Conservation (phyloP, 2,888 invertebrate genomes). For the Drosophila suboccidentalis region DNA sequence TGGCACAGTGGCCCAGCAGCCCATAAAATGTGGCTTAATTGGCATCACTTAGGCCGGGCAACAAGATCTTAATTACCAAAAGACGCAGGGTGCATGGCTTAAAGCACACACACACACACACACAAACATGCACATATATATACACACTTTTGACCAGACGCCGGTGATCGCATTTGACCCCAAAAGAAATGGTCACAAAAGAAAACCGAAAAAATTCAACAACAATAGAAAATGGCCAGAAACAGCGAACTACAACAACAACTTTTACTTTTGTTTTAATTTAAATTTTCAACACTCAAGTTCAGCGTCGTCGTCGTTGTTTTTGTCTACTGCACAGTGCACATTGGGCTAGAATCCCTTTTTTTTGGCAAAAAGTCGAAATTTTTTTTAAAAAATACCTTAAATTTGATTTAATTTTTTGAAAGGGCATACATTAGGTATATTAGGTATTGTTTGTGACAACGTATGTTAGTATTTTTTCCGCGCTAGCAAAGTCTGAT, state of each 20-base stretch:
- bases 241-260: conserved; percentile 59
- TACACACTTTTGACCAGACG: conserved; percentile 26
- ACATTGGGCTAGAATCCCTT: no score
- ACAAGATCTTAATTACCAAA: conserved; percentile 69
- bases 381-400: no score
- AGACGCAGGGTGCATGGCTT: conserved; percentile 32
- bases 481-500: no score
- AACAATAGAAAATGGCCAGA: conserved; percentile 59
- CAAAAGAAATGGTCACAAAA: conserved; percentile 53
- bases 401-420: no score
- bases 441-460: no score
- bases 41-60: conserved; percentile 70
- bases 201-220: conserved; percentile 51
- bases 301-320: conserved; percentile 54
- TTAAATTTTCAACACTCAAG: conserved; percentile 75
- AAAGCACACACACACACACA: conserved; percentile 14
- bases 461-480: no score
- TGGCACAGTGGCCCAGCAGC: conserved; percentile 26
- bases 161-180: conserved; percentile 56
- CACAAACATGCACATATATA: conserved; percentile 13
- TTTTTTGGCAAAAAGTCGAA: no score
- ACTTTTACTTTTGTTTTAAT: conserved; percentile 79
- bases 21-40: conserved; percentile 72
- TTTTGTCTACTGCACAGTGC: conserved; percentile 46
- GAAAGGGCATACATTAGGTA: no score